Base-by-base conservation (phyloP, 2,113 vertebrate genomes). In the Phyllostomus hastatus region DNA sequence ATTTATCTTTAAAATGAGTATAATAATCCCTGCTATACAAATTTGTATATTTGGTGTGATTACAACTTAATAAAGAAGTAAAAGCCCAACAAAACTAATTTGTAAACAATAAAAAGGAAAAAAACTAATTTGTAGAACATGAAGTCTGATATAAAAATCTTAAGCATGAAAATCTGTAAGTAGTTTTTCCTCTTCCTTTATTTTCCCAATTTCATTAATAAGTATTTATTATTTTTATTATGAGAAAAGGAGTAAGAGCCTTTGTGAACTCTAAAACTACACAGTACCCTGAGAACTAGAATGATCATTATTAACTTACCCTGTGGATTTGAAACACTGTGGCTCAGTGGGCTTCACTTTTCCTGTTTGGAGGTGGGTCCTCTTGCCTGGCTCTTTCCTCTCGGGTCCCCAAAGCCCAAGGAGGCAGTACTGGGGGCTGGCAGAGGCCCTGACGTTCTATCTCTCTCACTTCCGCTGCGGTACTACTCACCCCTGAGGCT, bases 221-320 rank as follows among this genome's bases (percentile, higher is more conserved):
- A 72, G 9, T 70, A 2, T 66, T 95, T 67, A 54, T 87, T 92
- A 83, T 90, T 95, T 94, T 86, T 75, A 59, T 91, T 93, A 79
- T 72, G 48, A 87, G 35, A 43, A 85, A 57, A 88, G 14, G 41
- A n/a, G 75, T 48, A 73, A 4, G 11, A 69, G 4, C 19, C 16
- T 64, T 19, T 84, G 16, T 75, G 16, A 90, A 26, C 41, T 94
- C 35, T 83, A 61, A 59, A 90, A 66, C 20, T 10, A 4, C 48
- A 10, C 46, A 75, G 52, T 33, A 22, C 52, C 16, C 1, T 7
- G 6, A 41, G 16, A n/a, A 35, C 73, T 78, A 52, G 64, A 50
- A 28, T 88, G 22, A 24, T 24, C 1, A 0, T 78, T 35, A 10
- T 31, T 24, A 54, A 67, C 28, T 93, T 81, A 67, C 31, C 7